phyloP scores from a whole-genome alignment of 2,113 vertebrate genomes.

The Tapirus terrestris region DNA sequence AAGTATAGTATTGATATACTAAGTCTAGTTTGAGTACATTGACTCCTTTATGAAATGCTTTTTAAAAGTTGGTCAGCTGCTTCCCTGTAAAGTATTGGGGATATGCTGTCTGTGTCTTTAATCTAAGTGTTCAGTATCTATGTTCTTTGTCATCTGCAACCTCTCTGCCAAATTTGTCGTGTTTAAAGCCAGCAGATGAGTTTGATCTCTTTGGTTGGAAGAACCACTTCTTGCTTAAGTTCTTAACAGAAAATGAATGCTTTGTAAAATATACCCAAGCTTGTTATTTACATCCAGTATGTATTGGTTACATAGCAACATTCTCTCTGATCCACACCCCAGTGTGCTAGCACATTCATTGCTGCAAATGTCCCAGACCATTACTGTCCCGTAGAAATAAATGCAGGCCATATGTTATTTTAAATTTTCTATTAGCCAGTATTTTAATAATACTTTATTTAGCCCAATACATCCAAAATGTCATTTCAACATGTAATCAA shows the following conservation, averaged over 20 bases:
- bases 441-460: background rate
- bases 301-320: background rate
- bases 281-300: background rate
- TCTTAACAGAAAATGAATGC: background rate
- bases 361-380: background rate
- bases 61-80: background rate
- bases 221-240: background rate
- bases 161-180: background rate
- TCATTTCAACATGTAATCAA: background rate
- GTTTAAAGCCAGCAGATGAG: background rate
- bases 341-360: rapidly evolving
- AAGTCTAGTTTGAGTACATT: background rate
- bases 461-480: background rate
- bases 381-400: background rate
- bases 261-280: background rate
- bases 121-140: background rate
- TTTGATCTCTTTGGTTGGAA: background rate
- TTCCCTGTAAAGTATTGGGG: background rate
- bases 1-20: background rate
- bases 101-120: background rate
- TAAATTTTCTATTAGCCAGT: background rate
- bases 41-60: background rate
- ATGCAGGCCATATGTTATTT: background rate
- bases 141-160: background rate
- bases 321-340: background rate